A percentile compares a stretch with the other conserved stretches of the same genome.
phyloP scores from a whole-genome alignment of 2,797 vertebrate species.

The Moxostoma hubbsi region DNA sequence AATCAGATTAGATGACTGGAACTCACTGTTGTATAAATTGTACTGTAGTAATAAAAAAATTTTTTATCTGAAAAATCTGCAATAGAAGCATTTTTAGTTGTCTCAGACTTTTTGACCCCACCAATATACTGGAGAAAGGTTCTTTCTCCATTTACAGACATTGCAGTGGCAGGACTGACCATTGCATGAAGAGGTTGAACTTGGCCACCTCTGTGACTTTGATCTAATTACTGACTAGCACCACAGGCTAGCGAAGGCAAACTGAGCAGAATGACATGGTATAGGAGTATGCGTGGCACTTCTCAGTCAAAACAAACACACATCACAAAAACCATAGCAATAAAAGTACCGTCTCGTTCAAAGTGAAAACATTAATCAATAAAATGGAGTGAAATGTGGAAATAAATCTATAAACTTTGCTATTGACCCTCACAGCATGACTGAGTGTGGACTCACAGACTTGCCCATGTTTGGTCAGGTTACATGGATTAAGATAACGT shows the following conservation, averaged over 20 bases:
- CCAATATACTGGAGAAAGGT: neutral
- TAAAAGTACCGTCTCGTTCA: conserved; percentile 59
- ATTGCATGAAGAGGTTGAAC: conserved; percentile 38
- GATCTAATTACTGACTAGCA: conserved; percentile 50
- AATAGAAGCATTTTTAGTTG: too few relatives aligned
- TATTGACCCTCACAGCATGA: conserved; percentile 68
- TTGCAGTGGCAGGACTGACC: neutral
- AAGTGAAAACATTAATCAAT: conserved; percentile 66
- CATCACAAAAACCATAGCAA: conserved; percentile 66
- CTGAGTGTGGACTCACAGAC: conserved; percentile 39
- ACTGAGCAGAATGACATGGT: conserved; percentile 43
- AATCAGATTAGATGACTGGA: too few relatives aligned
- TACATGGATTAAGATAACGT: conserved; percentile 53
- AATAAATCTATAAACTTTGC: conserved; percentile 57
- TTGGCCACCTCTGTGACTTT: conserved; percentile 39
- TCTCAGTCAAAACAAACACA: conserved; percentile 62
- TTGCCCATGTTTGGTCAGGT: conserved; percentile 58
- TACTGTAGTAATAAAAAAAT: too few relatives aligned
- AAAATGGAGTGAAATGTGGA: conserved; percentile 47
- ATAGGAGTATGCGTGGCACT: conserved; percentile 53
- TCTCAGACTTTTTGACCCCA: neutral
- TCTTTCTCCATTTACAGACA: neutral
- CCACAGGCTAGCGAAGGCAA: conserved; percentile 35
- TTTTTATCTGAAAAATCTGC: too few relatives aligned
- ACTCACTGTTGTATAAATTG: too few relatives aligned